A percentile compares a stretch with the other conserved stretches of the same genome.
Evolutionary conservation across 2,113 vertebrate species (phyloP).

Genomic region (Bubalus kerabau): DNA sequence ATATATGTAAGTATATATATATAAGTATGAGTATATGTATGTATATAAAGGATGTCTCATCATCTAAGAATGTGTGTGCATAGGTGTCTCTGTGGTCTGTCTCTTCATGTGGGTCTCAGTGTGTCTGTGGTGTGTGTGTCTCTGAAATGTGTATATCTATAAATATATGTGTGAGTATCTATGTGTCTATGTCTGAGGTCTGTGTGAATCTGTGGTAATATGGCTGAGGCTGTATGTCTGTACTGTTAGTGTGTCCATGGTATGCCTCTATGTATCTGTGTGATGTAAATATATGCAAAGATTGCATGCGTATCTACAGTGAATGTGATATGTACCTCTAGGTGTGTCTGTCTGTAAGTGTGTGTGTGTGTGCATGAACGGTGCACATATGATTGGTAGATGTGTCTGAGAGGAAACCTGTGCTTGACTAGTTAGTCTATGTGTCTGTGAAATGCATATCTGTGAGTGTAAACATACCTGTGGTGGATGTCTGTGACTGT

Average conservation of each 20-base stretch:
- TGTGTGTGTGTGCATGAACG: background rate
- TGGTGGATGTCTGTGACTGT: background rate
- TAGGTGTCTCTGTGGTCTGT: background rate
- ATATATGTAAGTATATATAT: background rate
- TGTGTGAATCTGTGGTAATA: background rate
- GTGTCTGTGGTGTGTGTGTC: background rate
- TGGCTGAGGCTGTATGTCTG: background rate
- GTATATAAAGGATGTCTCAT: background rate
- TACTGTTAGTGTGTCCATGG: background rate
- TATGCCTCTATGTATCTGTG: background rate
- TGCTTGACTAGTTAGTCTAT: background rate
- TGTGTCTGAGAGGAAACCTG: background rate
- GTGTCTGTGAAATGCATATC: background rate
- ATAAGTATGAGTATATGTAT: background rate
- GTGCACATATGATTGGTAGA: background rate
- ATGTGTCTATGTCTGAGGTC: background rate
- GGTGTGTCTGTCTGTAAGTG: background rate
- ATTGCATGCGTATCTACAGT: background rate
- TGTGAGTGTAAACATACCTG: background rate
- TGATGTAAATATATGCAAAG: background rate
- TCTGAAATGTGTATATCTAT: background rate
- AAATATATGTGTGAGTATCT: background rate
- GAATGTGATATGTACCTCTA: background rate
- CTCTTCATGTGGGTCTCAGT: background rate
- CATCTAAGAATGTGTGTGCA: background rate